Conservation (phyloP, 2,113 vertebrate species). For the Ailuropoda melanoleuca region DNA sequence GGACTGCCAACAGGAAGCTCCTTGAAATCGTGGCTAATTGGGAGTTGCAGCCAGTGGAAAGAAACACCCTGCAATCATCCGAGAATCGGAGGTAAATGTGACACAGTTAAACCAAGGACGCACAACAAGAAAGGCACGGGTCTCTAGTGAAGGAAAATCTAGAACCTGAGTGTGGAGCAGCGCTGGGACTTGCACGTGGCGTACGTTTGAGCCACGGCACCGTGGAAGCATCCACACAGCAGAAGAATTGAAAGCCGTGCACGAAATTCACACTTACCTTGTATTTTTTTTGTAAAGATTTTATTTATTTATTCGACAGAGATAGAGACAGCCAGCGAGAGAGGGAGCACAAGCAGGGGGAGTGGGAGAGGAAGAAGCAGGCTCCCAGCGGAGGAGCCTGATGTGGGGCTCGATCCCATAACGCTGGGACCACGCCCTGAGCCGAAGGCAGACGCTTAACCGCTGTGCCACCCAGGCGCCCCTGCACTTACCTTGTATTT, state of each 20-base stretch:
- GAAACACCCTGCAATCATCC: not conserved
- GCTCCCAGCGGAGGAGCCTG: no score
- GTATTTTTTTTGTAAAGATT: no score
- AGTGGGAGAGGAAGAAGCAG: no score
- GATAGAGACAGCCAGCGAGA: no score
- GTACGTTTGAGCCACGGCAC: fast-evolving
- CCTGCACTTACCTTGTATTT: not conserved
- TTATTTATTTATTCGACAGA: no score
- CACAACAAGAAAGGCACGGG: fast-evolving
- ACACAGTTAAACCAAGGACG: not conserved
- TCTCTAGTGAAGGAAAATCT: not conserved
- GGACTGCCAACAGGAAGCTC: not conserved
- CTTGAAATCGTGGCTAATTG: not conserved
- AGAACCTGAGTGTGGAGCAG: fast-evolving
- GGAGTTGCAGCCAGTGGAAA: not conserved
- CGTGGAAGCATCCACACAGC: fast-evolving
- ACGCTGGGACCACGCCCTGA: no score
- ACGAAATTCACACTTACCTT: not conserved
- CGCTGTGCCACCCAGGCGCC: no score
- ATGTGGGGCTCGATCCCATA: no score
- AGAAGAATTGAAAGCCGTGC: no score
- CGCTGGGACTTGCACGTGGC: fast-evolving
- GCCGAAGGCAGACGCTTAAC: no score
- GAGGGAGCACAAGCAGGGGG: no score
- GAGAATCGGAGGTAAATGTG: fast-evolving